Base-by-base conservation (phyloP, 92 coral and sea anemone genomes). In the Palythoa heliodiscus region DNA sequence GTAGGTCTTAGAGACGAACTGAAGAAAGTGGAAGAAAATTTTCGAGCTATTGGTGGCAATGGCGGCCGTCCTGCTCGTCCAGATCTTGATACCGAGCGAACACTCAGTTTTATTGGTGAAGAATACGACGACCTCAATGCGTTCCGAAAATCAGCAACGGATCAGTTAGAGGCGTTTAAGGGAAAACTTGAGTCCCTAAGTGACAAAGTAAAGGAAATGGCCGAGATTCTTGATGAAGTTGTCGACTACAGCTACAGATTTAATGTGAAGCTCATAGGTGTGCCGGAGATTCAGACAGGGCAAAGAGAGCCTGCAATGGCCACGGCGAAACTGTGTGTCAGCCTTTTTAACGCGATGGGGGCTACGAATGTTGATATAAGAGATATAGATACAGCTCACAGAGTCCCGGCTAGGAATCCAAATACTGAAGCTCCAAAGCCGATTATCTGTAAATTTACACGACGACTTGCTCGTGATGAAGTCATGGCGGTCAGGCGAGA, bases 281-380 rank as follows among this genome's bases (percentile, higher is more conserved):
- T 57, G 63, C 63, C 63, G 16, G 63, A 57, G n/a, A 67, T 67
- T 17, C 71, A 22, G 71, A 19, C 11, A 67, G 71, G 25, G 35
- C 25, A 67, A 67, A 19, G 29, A 67, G 71, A 67, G 38, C 71
- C 71, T 17, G 71, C 25, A 22, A 22, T 17, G 14, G 71, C 17
- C 50, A 43, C 50, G 67, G 67, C 67, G 7, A 60, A 60, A 60
- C 67, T 60, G 67, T 60, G 67, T 60, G 67, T 60, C 3, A 60
- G 67, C 67, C 67, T 60, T 60, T 60, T 60, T 60, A 60, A 60
- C 67, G 67, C 67, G 67, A 60, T 60, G 67, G 67, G 67, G 67
- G 67, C 67, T 60, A 60, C 67, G 67, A 60, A 60, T 60, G 67
- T 60, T 60, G 67, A 60, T 60, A 15, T 60, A 60, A 60, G 67